Base-by-base conservation (phyloP, 2,888 invertebrate species). In the Drosophila meridiana region DNA sequence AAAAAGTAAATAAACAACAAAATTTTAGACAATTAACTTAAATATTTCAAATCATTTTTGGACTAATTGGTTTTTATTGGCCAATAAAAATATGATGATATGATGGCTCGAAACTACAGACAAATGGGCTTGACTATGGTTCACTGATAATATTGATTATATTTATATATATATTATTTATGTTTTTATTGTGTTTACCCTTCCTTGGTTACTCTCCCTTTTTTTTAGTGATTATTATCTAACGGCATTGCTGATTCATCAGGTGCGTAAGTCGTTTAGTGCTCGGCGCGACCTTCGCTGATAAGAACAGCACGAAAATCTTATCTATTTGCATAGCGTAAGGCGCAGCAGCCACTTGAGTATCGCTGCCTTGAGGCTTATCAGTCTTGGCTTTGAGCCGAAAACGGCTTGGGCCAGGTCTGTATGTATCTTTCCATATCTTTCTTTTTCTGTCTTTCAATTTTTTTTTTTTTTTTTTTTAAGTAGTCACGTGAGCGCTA, bases 321-420 rank as follows among this genome's bases (percentile, higher is more conserved):
- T 78, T 78, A 76, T 78, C 68, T 67, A 60, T 67, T 63, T 63
- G 56, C 40, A 45, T 55, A 65, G 53, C 34, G 60, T 55, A 38
- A 55, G n/a, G n/a, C 14, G 2, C 0, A 13, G 50, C n/a, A 13
- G 47, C 30, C n/a, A 42, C 26, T 32, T 34, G 42, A 40, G 14
- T 30, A 40, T n/a, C 40, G 13, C 52, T 50, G 32, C 4, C 43
- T 28, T 11, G 13, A 61, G 45, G 55, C 59, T 76, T 52, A 76
- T 64, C 77, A 9, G 34, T 20, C 30, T 53, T 8, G 56, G n/a
- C 50, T 14, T 34, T 52, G 20, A 28, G 36, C 43, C 28, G 63
- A 50, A 45, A 56, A 59, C 14, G 40, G n/a, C 2, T 3, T 13
- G 32, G 6, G 34, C 20, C 28, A 53, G 11, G 26, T 14, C 11